Base-by-base conservation (phyloP, 2,797 vertebrate species). In the Typhlichthys subterraneus region DNA sequence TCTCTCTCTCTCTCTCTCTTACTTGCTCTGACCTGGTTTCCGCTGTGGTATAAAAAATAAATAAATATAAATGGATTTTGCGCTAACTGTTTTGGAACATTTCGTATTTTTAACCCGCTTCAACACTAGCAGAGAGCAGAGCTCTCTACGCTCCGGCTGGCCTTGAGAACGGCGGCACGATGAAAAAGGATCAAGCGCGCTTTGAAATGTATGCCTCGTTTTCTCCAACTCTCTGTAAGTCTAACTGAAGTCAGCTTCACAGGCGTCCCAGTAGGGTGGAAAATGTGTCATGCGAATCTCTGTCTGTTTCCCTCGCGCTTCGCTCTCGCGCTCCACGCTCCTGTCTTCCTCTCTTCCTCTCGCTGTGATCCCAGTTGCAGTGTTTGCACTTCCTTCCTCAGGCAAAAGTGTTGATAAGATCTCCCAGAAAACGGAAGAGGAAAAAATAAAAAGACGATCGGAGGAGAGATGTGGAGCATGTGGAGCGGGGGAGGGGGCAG, bases 331-430 rank as follows among this genome's bases (percentile, higher is more conserved):
- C 42, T 58, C 56, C 46, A 15, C 12, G 14, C 45, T 2, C 29
- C n/a, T 45, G 12, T 23, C 12, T 62, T 59, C 65, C 65, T 53
- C 17, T 49, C 64, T 75, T 13, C 47, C 61, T 51, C 57, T 70
- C 60, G 64, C 67, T 58, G 70, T 67, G 76, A 82, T 81, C 81
- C 56, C 72, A 74, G 64, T 82, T 78, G 82, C 73, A 63, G 65
- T 76, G 67, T 57, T 55, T 71, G 70, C 69, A 74, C 77, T 69
- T 81, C 72, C 63, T 29, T 73, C 59, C 4, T 50, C 52, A 60
- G 70, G 74, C 77, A 51, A 59, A 59, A 53, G 61, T 65, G 65
- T 58, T 70, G 83, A 90, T 88, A 85, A 84, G 77, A 88, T 87
- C 85, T 83, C 45, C 77, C 10, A 11, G 19, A 55, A 29, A 54